Evolutionary conservation across 2,888 invertebrate genomes (phyloP).

Genomic region (Branchellion lobata): DNA sequence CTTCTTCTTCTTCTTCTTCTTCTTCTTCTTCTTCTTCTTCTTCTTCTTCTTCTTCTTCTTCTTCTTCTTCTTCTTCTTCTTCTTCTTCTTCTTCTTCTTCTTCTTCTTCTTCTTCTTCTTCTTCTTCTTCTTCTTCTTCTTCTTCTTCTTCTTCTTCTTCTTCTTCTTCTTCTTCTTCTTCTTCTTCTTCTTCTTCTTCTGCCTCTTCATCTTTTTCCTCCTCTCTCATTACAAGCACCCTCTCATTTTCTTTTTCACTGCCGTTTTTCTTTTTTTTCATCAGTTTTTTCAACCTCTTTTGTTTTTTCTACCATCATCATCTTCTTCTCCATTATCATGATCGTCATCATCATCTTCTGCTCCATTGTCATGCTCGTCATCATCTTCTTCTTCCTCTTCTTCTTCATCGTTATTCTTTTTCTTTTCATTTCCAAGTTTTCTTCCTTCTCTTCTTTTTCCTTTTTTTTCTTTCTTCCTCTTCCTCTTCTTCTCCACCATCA

Average conservation of each 20-base stretch:
- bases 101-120: constrained; percentile 12
- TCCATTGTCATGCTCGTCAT: background rate
- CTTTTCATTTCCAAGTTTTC: too few relatives aligned
- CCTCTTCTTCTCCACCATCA: background rate
- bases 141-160: constrained; percentile 15
- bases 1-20: background rate
- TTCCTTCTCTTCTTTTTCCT: background rate
- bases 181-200: too few relatives aligned
- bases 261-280: background rate
- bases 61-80: background rate
- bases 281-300: too few relatives aligned
- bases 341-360: too few relatives aligned
- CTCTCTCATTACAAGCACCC: background rate
- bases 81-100: constrained; percentile 11
- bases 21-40: background rate
- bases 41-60: background rate
- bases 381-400: constrained; percentile 12
- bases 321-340: background rate
- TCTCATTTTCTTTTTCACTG: background rate
- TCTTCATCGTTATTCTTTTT: background rate
- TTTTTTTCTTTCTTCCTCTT: background rate
- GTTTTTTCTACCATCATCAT: background rate
- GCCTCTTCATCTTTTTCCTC: too few relatives aligned
- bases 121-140: background rate
- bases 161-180: constrained; percentile 10